A percentile compares a stretch with the other conserved stretches of the same genome.
Conservation (phyloP, 2,797 vertebrate species). For the Epinephelus malabaricus region DNA sequence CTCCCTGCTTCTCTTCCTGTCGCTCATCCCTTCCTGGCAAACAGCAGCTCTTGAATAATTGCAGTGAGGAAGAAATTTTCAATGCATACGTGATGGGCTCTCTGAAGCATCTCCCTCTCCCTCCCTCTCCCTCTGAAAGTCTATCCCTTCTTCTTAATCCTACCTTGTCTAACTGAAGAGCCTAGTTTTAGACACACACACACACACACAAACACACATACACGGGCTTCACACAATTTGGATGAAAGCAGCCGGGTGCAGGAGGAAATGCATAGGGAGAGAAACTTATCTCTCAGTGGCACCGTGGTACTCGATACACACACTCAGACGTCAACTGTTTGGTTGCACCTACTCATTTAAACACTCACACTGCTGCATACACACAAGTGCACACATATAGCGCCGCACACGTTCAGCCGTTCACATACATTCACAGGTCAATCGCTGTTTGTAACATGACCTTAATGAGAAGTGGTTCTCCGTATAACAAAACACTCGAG, state of each 20-base stretch:
- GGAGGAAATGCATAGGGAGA: constrained; percentile 69
- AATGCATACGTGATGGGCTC: constrained; percentile 89
- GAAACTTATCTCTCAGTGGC: constrained; percentile 61
- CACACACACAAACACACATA: constrained; percentile 31
- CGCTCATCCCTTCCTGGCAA: constrained; percentile 72
- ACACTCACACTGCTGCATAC: constrained; percentile 13
- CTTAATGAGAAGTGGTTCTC: constrained; percentile 66
- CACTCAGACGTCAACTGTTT: constrained; percentile 52
- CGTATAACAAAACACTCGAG: constrained; percentile 72
- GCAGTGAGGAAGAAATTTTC: constrained; percentile 86
- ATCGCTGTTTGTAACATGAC: constrained; percentile 74
- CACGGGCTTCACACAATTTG: constrained; percentile 48
- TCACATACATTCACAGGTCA: constrained; percentile 67
- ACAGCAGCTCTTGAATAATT: constrained; percentile 88
- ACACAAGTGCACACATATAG: constrained; percentile 4
- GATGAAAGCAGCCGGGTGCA: constrained; percentile 60
- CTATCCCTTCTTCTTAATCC: constrained; percentile 82
- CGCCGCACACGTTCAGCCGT: constrained; percentile 17
- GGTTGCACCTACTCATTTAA: constrained; percentile 39
- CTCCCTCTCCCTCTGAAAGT: constrained; percentile 74
- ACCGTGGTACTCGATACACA: constrained; percentile 59
- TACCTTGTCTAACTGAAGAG: constrained; percentile 80
- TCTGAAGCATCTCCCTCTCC: constrained; percentile 69
- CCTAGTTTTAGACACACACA: constrained; percentile 50
- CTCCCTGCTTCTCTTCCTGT: constrained; percentile 57